Evolutionary conservation across 2,113 vertebrate genomes (phyloP).

Genomic region (Orthochromis indermauri): DNA sequence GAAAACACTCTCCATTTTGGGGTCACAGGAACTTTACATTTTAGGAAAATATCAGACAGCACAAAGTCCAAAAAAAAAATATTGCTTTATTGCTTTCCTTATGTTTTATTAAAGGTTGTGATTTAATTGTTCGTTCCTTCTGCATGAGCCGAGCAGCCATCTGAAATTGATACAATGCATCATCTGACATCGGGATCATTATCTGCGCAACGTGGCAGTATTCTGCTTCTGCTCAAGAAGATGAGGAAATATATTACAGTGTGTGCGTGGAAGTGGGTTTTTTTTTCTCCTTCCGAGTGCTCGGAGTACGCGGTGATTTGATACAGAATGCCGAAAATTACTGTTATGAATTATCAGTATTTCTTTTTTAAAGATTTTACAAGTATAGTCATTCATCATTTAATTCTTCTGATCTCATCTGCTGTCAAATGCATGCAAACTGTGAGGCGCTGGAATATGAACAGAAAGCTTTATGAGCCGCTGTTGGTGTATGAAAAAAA

Average conservation of each 20-base stretch:
- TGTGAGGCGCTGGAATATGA: neutral
- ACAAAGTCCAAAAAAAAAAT: neutral
- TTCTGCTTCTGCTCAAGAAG: neutral
- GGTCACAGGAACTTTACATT: constrained; percentile 13
- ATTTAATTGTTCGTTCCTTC: constrained; percentile 38
- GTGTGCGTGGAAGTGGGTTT: neutral
- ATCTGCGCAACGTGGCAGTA: neutral
- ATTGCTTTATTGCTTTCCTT: constrained; percentile 17
- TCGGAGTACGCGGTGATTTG: neutral
- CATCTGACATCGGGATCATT: constrained; percentile 29
- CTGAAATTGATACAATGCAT: constrained; percentile 53
- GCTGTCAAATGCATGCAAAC: neutral
- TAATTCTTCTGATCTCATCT: neutral
- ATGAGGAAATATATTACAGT: neutral
- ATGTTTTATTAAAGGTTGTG: constrained; percentile 59
- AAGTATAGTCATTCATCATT: neutral
- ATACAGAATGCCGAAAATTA: neutral
- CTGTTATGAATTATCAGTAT: neutral
- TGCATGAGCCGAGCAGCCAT: neutral
- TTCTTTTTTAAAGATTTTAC: neutral
- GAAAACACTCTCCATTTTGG: constrained; percentile 10
- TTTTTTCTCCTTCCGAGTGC: neutral
- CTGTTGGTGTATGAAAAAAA: neutral
- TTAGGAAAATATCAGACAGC: constrained; percentile 45
- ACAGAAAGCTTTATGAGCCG: neutral